phyloP scores from a whole-genome alignment of 2,888 invertebrate species.

The Ormyrus nitidulus region DNA sequence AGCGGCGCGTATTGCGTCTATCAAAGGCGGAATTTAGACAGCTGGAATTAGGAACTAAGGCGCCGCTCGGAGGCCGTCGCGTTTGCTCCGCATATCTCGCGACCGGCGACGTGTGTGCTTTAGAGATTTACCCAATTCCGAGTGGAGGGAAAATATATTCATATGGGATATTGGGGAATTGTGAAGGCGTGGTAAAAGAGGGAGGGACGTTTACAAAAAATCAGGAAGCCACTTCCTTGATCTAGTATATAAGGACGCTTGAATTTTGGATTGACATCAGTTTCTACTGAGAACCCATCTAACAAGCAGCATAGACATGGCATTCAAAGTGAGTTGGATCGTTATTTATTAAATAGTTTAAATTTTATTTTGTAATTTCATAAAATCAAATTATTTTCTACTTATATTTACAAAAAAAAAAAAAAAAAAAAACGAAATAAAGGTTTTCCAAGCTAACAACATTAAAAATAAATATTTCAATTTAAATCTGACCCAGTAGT shows the following conservation, averaged over 20 bases:
- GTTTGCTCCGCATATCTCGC: slow-evolving; percentile 1
- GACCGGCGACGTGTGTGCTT: background rate
- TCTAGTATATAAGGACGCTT: slow-evolving; percentile 58
- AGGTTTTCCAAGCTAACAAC: too few species aligned
- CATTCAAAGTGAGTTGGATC: slow-evolving; percentile 58
- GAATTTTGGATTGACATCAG: slow-evolving; percentile 57
- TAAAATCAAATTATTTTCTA: background rate
- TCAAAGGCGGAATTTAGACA: background rate
- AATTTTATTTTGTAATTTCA: background rate
- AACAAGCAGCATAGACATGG: slow-evolving; percentile 58
- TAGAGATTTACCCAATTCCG: background rate
- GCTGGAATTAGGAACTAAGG: slow-evolving; percentile 21
- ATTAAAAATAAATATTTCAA: too few species aligned
- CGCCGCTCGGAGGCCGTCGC: background rate
- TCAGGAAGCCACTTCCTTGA: slow-evolving; percentile 33
- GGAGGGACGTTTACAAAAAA: slow-evolving; percentile 23
- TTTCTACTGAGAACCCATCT: slow-evolving; percentile 60
- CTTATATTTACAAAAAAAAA: too few species aligned
- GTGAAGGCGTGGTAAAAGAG: slow-evolving; percentile 26
- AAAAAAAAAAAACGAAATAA: too few species aligned
- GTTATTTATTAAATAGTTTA: background rate
- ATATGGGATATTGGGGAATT: background rate
- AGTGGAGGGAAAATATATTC: slow-evolving; percentile 15
- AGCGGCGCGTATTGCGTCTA: background rate
- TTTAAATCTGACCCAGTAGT: too few species aligned